Evolutionary conservation across 2,797 vertebrate genomes (phyloP), one percentile per base, ranked within the genome.

Genomic region (Rhabdomys pumilio): DNA sequence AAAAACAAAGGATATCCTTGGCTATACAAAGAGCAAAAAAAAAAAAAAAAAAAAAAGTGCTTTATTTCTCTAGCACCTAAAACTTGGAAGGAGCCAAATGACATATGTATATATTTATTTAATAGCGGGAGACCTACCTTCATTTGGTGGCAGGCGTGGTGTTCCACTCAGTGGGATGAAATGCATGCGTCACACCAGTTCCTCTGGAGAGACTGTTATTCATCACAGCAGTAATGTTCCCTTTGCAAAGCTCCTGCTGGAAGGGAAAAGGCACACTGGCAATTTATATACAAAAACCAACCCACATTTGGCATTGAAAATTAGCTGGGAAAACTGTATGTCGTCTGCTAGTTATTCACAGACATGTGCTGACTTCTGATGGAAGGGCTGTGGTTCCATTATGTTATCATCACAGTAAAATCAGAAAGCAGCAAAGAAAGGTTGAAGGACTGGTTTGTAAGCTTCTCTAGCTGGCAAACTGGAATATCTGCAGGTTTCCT

Each of bases 221-320:
- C 97, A 90, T 95, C 93, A 94, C 91, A 95, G 95, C 96, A 95
- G 92, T 55, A 79, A 76, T 47, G 95, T 95, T 97, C 95, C 90
- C 95, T 96, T 93, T 65, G 53, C 87, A 90, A 89, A 72, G 87
- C 95, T 90, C 94, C 91, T 31, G 2, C 82, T 26, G 20, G 92
- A 91, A 91, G 94, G 90, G 90, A 96, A 95, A 97, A 93, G 41
- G 91, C 61, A 47, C 95, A 67, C 96, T 82, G 59, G 96, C 94
- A 97, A 96, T 96, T 97, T 95, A 90, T 95, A 79, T 34, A 95
- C 96, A 95, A 97, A 94, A 94, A 84, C 86, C 95, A 97, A 44
- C 96, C 97, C 96, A 93, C 83, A 75, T 92, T 94, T 73, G 75
- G 61, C 95, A 96, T 92, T 91, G 93, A 65, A 96, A 95, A 63